Evolutionary conservation across 1,140 invertebrate genomes (phyloP).

Genomic region (Temnothorax nylanderi): DNA sequence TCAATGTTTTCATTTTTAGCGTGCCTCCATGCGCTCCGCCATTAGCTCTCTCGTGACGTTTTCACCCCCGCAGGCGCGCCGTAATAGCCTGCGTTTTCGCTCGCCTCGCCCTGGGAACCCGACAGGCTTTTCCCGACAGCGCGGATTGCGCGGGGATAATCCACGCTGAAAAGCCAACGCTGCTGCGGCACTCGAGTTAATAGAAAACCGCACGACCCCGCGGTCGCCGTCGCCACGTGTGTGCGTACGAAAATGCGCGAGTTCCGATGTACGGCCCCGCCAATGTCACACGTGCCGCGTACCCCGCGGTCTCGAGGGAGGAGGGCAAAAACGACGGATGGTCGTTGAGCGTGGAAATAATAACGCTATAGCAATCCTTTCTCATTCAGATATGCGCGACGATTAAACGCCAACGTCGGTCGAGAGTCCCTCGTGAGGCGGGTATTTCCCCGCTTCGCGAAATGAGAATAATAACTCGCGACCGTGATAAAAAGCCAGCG

Average conservation of each 20-base stretch:
- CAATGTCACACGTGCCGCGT: neutral
- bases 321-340: neutral
- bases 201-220: constrained; percentile 23
- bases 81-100: constrained; percentile 24
- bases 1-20: constrained; percentile 16
- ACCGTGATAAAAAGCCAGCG: constrained; percentile 51
- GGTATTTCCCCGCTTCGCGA: constrained; percentile 22
- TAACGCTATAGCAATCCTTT: constrained; percentile 1
- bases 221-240: neutral
- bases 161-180: constrained; percentile 21
- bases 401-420: constrained; percentile 17
- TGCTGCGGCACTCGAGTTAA: constrained; percentile 33
- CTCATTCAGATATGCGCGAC: constrained; percentile 22
- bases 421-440: neutral
- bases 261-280: neutral
- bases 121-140: neutral
- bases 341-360: constrained; percentile 21
- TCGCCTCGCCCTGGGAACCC: neutral
- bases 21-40: neutral
- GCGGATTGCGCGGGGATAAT: constrained; percentile 17
- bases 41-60: constrained; percentile 4
- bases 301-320: neutral
- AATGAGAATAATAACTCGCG: constrained; percentile 62
- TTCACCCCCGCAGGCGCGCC: neutral
- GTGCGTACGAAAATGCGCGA: neutral